Evolutionary conservation across 1,140 invertebrate species (phyloP).

Genomic region (Amphibalanus amphitrite): DNA sequence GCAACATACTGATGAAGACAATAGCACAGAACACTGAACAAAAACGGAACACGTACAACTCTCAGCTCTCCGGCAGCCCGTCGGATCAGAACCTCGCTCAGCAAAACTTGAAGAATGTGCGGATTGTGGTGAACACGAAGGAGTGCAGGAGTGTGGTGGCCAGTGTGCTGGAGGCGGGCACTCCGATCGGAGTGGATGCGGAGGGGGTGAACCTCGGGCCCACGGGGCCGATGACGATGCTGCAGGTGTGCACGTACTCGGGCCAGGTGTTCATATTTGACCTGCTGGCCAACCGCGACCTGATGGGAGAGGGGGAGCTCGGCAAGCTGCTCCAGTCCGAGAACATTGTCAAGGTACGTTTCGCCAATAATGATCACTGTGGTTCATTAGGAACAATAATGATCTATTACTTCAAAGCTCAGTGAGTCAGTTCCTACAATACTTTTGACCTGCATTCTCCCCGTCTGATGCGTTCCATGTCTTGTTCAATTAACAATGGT

Average conservation of each 20-base stretch:
- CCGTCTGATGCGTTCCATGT: too few relatives aligned
- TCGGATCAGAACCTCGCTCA: not conserved
- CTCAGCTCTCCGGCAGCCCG: not conserved
- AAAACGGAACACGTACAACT: not conserved
- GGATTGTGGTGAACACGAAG: conserved; percentile 43
- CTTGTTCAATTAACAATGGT: too few relatives aligned
- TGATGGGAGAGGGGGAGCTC: conserved; percentile 58
- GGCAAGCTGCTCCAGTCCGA: conserved; percentile 61
- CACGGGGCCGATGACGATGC: conserved; percentile 46
- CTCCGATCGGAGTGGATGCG: conserved; percentile 59
- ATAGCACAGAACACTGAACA: conserved; percentile 51
- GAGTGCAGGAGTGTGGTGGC: conserved; percentile 55
- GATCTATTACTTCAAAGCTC: too few relatives aligned
- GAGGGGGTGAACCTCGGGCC: conserved; percentile 81
- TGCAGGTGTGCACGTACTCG: conserved; percentile 63
- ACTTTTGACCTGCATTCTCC: too few relatives aligned
- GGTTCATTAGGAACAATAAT: too few relatives aligned
- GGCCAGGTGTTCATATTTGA: conserved; percentile 75
- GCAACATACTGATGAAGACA: conserved; percentile 68
- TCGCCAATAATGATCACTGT: too few relatives aligned
- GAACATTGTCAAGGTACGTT: conserved; percentile 57
- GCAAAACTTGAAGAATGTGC: not conserved
- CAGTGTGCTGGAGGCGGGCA: conserved; percentile 43
- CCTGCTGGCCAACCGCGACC: conserved; percentile 60
- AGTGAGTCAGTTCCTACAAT: too few relatives aligned